Percentiles rank a stretch among this genome's conserved stretches.
phyloP scores from a whole-genome alignment of 2,113 vertebrate species.

The Callorhinus ursinus region DNA sequence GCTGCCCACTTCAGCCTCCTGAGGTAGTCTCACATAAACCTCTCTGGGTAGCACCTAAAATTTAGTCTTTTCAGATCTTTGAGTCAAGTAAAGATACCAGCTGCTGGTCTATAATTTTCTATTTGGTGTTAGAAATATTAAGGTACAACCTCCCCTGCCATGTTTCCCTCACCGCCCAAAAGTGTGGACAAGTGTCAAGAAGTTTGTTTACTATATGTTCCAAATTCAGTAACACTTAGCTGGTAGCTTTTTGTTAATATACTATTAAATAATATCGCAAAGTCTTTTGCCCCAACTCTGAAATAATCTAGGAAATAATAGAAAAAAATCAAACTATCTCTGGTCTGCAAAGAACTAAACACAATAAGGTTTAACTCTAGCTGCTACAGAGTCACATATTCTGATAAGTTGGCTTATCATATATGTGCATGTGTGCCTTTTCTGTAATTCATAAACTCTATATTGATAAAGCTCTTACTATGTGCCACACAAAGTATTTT shows the following conservation, averaged over 20 bases:
- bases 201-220: background rate
- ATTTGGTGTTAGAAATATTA: background rate
- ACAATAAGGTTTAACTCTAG: background rate
- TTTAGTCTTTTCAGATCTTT: background rate
- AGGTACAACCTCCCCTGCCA: background rate
- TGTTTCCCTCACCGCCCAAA: background rate
- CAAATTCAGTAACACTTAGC: background rate
- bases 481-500: background rate
- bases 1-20: background rate
- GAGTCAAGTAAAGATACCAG: background rate
- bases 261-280: background rate
- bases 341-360: background rate
- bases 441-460: background rate
- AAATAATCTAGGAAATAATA: background rate
- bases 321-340: background rate
- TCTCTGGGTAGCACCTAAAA: background rate
- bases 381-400: background rate
- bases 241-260: background rate
- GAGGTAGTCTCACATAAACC: background rate
- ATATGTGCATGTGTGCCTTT: fast-evolving
- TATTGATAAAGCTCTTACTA: background rate
- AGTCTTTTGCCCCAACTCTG: background rate
- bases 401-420: background rate
- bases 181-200: background rate
- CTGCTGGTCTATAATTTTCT: slow-evolving; percentile 25